phyloP scores from a whole-genome alignment of 2,797 vertebrate genomes.

The Anniella stebbinsi region DNA sequence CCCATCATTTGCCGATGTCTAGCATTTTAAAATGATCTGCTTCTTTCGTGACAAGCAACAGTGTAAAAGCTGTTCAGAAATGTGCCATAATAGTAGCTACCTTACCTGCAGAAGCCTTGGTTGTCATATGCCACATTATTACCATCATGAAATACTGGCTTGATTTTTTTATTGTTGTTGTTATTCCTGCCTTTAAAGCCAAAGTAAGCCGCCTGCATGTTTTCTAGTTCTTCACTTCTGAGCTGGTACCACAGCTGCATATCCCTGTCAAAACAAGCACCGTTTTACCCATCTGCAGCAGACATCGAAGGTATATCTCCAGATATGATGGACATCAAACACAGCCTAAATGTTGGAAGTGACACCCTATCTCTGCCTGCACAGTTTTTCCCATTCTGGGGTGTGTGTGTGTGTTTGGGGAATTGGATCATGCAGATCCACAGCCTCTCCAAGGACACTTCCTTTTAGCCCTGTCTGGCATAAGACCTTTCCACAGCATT shows the following conservation, averaged over 20 bases:
- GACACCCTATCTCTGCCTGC: background rate
- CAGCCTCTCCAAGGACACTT: too few species aligned
- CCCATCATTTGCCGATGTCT: background rate
- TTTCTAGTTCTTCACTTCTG: constrained; percentile 79
- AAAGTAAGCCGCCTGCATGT: constrained; percentile 77
- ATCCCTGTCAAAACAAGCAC: constrained; percentile 76
- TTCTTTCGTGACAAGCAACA: background rate
- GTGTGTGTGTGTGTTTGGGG: too few species aligned
- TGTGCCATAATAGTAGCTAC: background rate
- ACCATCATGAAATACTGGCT: constrained; percentile 38
- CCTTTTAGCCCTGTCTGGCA: too few species aligned
- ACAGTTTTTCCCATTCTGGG: too few species aligned
- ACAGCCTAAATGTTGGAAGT: background rate
- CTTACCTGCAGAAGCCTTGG: constrained; percentile 82
- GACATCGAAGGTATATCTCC: background rate
- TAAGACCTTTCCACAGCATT: too few species aligned
- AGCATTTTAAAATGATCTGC: background rate
- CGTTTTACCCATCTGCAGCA: background rate
- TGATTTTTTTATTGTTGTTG: constrained; percentile 83
- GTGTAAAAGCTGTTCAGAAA: constrained; percentile 17
- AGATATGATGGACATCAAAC: background rate
- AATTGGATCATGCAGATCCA: too few species aligned
- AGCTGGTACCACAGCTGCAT: constrained; percentile 83
- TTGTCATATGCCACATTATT: constrained; percentile 73
- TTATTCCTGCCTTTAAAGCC: constrained; percentile 85